phyloP scores from a whole-genome alignment of 2,113 vertebrate genomes.

The Mugil cephalus region DNA sequence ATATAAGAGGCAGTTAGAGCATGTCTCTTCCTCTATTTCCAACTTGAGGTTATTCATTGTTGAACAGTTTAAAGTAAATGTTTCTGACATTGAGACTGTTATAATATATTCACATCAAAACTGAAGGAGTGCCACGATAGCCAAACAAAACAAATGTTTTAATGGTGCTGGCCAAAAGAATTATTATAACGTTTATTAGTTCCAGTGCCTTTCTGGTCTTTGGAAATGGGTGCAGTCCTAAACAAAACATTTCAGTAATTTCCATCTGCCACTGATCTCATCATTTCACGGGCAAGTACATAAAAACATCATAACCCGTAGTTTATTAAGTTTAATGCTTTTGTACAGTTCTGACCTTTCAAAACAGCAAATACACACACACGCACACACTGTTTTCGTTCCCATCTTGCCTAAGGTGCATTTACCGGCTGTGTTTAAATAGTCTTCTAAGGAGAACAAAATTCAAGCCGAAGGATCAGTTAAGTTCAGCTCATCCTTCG shows the following conservation, averaged over 20 bases:
- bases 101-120: too few relatives aligned
- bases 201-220: too few relatives aligned
- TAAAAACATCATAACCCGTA: not conserved
- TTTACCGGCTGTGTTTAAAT: conserved; percentile 4
- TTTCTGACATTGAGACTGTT: too few relatives aligned
- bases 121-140: too few relatives aligned
- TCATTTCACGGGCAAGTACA: not conserved
- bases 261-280: not conserved
- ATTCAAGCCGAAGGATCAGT: conserved; percentile 17
- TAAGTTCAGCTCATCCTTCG: not conserved
- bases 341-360: not conserved
- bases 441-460: not conserved
- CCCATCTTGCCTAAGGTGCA: conserved; percentile 9
- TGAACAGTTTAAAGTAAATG: too few relatives aligned
- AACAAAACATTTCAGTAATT: not conserved
- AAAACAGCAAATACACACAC: not conserved
- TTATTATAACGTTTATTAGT: too few relatives aligned
- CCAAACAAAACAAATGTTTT: too few relatives aligned
- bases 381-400: conserved; percentile 1
- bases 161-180: too few relatives aligned
- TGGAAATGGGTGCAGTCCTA: too few relatives aligned
- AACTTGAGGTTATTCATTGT: too few relatives aligned
- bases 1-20: too few relatives aligned
- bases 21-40: too few relatives aligned
- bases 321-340: not conserved